phyloP scores from a whole-genome alignment of 2,888 invertebrate genomes.

The Deilephila elpenor region DNA sequence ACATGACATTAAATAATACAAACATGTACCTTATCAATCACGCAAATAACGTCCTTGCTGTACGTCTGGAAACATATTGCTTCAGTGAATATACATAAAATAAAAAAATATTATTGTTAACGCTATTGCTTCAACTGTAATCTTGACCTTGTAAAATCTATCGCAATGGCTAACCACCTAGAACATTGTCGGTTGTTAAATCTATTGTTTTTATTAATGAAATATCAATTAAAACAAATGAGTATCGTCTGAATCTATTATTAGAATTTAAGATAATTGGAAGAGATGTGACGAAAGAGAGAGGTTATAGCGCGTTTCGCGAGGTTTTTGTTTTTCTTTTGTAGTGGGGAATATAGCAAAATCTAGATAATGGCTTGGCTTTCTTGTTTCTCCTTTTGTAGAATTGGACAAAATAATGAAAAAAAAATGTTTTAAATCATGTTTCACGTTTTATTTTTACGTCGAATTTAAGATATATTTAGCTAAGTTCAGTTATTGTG shows the following conservation, averaged over 20 bases:
- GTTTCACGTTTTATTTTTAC: no score
- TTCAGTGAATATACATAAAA: slow-evolving; percentile 1
- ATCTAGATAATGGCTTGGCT: no score
- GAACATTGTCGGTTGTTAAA: slow-evolving; percentile 8
- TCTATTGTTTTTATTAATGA: background rate
- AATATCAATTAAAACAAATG: background rate
- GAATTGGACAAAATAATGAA: no score
- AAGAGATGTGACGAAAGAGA: background rate
- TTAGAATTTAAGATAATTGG: background rate
- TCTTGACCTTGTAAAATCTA: slow-evolving; percentile 19
- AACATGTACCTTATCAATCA: slow-evolving; percentile 64
- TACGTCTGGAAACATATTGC: slow-evolving; percentile 59
- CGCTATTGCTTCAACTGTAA: slow-evolving; percentile 14
- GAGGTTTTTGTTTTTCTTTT: no score
- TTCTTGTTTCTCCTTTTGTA: no score
- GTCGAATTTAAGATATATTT: no score
- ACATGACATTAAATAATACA: slow-evolving; percentile 12
- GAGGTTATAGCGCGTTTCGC: no score
- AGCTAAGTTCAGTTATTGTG: no score
- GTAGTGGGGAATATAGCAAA: no score
- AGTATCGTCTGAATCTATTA: background rate
- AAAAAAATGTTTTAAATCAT: no score
- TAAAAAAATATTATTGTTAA: background rate
- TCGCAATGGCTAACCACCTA: slow-evolving; percentile 10
- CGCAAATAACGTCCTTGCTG: slow-evolving; percentile 69